Conservation (phyloP, 1,140 invertebrate genomes). For the Caenorhabditis brenneri region DNA sequence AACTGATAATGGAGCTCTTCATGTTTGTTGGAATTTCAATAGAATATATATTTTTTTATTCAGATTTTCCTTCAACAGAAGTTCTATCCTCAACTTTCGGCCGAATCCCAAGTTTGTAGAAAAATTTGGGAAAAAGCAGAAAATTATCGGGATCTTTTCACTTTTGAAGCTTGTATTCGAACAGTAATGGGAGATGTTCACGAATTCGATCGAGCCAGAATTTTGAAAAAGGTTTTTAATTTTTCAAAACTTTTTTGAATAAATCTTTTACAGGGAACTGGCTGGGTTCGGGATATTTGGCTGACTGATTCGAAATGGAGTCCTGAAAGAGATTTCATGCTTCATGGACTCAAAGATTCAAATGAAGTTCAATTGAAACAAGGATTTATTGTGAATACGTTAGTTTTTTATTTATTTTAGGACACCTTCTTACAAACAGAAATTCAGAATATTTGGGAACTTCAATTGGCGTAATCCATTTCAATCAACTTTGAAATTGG, state of each 20-base stretch:
- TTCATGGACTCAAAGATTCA: constrained; percentile 47
- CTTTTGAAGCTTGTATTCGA: constrained; percentile 6
- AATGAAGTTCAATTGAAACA: neutral
- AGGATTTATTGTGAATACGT: constrained; percentile 14
- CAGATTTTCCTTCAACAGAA: neutral
- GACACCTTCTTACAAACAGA: neutral
- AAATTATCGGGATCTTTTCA: neutral
- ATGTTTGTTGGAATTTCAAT: neutral
- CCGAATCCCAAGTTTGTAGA: neutral
- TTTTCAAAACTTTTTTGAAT: neutral
- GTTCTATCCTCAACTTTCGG: neutral
- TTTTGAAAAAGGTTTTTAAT: neutral
- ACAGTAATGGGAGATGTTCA: neutral
- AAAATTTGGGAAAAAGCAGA: neutral
- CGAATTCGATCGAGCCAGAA: neutral
- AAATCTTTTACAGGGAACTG: constrained; percentile 4
- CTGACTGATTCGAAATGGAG: neutral
- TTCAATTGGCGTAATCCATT: constrained; percentile 13
- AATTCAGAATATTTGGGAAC: neutral
- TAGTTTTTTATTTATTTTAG: neutral
- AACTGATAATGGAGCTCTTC: constrained; percentile 36
- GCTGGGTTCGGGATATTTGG: constrained; percentile 40
- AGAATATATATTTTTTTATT: neutral
- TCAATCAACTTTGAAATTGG: neutral
- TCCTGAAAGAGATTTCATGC: constrained; percentile 39